These are phyloP conservation scores for Apotomis betuletana DNA, from an alignment of 2,888 invertebrate species.

Conservation along the genomic window DNA sequence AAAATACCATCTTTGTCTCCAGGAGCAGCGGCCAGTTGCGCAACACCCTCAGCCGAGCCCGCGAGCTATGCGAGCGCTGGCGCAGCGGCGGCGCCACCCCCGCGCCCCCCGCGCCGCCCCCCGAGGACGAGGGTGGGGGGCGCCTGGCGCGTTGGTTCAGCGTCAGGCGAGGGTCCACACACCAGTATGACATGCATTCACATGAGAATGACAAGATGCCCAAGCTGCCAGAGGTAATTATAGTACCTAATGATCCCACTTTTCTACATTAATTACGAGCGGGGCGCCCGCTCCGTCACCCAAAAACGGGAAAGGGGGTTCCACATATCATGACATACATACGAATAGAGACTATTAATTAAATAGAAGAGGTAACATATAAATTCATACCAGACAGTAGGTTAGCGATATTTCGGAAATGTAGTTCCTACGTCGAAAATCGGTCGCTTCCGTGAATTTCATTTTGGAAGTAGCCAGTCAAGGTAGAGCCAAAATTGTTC, in stretches of 20 bases:
- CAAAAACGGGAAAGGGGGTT: no score
- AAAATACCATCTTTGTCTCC: slow-evolving; percentile 47
- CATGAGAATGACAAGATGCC: slow-evolving; percentile 88
- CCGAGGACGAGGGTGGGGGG: slow-evolving; percentile 87
- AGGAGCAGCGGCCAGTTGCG: slow-evolving; percentile 91
- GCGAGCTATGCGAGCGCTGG: slow-evolving; percentile 93
- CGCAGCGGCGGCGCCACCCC: slow-evolving; percentile 77
- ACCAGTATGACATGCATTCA: slow-evolving; percentile 89
- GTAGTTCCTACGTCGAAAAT: no score
- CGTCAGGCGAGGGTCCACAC: slow-evolving; percentile 91
- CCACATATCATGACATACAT: no score
- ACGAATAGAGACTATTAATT: no score
- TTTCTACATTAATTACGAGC: neutral
- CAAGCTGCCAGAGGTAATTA: slow-evolving; percentile 89
- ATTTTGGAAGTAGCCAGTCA: no score
- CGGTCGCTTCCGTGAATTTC: no score
- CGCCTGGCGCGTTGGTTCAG: slow-evolving; percentile 95
- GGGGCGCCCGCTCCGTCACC: no score
- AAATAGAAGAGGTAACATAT: no score
- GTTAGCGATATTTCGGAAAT: no score
- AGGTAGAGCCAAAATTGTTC: no score
- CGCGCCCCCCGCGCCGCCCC: slow-evolving; percentile 72
- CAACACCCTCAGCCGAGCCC: slow-evolving; percentile 91
- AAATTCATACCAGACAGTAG: no score
- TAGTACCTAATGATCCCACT: neutral